phyloP scores from a whole-genome alignment of 1,140 invertebrate species.

The Drosophila setifemur region DNA sequence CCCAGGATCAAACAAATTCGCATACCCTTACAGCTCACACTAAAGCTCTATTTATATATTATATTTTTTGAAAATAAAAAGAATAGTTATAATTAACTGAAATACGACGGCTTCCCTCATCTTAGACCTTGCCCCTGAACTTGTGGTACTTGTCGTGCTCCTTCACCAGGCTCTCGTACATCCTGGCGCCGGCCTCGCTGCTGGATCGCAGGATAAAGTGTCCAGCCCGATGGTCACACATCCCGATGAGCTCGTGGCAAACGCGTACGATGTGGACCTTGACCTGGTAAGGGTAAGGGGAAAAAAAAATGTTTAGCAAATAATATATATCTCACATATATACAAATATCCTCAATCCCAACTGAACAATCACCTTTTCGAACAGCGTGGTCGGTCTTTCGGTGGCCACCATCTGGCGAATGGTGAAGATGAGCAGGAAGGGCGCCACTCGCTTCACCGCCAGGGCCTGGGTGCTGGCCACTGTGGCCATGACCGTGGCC shows the following conservation, averaged over 20 bases:
- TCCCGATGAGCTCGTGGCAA: slow-evolving; percentile 69
- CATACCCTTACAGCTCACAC: too few species aligned
- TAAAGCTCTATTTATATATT: slow-evolving; percentile 13
- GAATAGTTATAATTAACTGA: not conserved
- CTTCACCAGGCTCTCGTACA: slow-evolving; percentile 70
- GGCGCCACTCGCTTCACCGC: slow-evolving; percentile 77
- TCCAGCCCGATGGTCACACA: slow-evolving; percentile 79
- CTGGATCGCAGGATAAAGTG: slow-evolving; percentile 75
- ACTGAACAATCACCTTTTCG: slow-evolving; percentile 59
- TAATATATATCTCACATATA: too few species aligned
- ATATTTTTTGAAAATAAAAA: not conserved
- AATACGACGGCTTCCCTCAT: not conserved
- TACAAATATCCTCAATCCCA: too few species aligned
- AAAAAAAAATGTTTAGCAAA: too few species aligned
- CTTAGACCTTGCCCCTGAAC: slow-evolving; percentile 78
- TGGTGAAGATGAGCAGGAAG: slow-evolving; percentile 73
- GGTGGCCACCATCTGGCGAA: slow-evolving; percentile 72
- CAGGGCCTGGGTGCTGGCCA: slow-evolving; percentile 50
- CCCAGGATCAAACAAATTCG: not conserved
- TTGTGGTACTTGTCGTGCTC: slow-evolving; percentile 80
- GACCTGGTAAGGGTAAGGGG: slow-evolving; percentile 46
- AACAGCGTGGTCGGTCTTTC: slow-evolving; percentile 75
- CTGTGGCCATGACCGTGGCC: slow-evolving; percentile 60
- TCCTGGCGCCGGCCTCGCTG: slow-evolving; percentile 69
- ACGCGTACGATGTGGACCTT: slow-evolving; percentile 74